phyloP scores from a whole-genome alignment of 2,797 vertebrate species.

The Oryzias sinensis region DNA sequence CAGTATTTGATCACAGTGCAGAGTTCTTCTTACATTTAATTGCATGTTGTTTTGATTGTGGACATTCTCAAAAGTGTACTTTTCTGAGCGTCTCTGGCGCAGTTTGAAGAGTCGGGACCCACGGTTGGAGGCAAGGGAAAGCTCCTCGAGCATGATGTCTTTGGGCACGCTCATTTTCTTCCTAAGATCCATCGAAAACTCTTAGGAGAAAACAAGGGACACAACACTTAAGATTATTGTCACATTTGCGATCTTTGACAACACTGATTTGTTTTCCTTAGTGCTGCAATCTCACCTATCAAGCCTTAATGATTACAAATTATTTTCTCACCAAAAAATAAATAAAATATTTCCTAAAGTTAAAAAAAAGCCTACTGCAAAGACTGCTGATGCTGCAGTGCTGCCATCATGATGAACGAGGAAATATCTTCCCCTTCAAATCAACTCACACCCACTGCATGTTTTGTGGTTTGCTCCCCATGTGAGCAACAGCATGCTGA shows the following conservation, averaged over 20 bases:
- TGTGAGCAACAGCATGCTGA: slow-evolving; percentile 57
- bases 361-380: slow-evolving; percentile 19
- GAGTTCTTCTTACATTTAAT: slow-evolving; percentile 78
- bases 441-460: slow-evolving; percentile 47
- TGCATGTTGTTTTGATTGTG: slow-evolving; percentile 83
- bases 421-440: slow-evolving; percentile 43
- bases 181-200: slow-evolving; percentile 84
- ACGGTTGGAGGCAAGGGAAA: slow-evolving; percentile 88
- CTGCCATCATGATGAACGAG: slow-evolving; percentile 62
- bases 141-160: slow-evolving; percentile 97
- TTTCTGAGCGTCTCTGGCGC: slow-evolving; percentile 93
- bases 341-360: slow-evolving; percentile 12
- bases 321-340: slow-evolving; percentile 13
- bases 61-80: slow-evolving; percentile 93
- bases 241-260: slow-evolving; percentile 19
- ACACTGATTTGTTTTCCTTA: slow-evolving; percentile 14
- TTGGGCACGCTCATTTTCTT: slow-evolving; percentile 89
- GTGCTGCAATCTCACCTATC: slow-evolving; percentile 12
- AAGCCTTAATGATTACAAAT: slow-evolving; percentile 38
- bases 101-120: slow-evolving; percentile 95
- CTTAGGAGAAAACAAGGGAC: slow-evolving; percentile 62
- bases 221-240: slow-evolving; percentile 5
- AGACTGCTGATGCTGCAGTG: slow-evolving; percentile 50
- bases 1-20: no score
- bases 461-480: slow-evolving; percentile 52